These are phyloP conservation scores for Mandrillus leucophaeus DNA, from an alignment of 2,113 vertebrate species.

Conservation along the genomic window DNA sequence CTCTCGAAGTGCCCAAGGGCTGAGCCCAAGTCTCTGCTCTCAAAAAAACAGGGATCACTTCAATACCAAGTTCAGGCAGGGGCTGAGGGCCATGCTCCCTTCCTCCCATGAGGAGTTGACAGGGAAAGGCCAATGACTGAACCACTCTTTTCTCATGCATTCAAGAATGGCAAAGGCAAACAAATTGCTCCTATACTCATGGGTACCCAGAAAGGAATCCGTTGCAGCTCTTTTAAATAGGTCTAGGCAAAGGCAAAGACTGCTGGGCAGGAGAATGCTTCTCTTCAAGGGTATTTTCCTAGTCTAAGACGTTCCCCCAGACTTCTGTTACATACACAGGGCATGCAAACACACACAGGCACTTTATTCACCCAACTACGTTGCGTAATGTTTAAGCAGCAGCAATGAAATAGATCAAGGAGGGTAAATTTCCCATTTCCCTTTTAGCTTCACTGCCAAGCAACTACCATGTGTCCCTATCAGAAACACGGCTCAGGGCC, in stretches of 20 bases:
- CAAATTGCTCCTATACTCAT: not conserved
- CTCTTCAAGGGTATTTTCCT: not conserved
- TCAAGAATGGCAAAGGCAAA: not conserved
- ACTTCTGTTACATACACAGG: not conserved
- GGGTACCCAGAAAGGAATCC: not conserved
- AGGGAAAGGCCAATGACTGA: not conserved
- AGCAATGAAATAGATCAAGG: not conserved
- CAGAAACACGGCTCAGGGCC: not conserved
- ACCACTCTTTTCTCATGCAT: accelerated
- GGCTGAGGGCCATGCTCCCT: not conserved
- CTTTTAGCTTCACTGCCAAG: not conserved
- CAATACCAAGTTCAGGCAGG: accelerated
- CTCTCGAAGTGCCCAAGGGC: not conserved
- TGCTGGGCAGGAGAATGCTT: not conserved
- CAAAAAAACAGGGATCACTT: not conserved
- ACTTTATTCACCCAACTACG: not conserved
- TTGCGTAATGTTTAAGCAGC: not conserved
- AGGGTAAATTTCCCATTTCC: not conserved
- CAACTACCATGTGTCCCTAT: too few species aligned
- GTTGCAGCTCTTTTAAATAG: not conserved
- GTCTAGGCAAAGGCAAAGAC: not conserved
- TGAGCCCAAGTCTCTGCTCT: not conserved
- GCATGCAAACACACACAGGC: not conserved
- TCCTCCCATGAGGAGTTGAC: not conserved
- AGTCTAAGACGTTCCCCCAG: not conserved